phyloP scores from a whole-genome alignment of 2,113 vertebrate genomes.

The Theristicus caerulescens region DNA sequence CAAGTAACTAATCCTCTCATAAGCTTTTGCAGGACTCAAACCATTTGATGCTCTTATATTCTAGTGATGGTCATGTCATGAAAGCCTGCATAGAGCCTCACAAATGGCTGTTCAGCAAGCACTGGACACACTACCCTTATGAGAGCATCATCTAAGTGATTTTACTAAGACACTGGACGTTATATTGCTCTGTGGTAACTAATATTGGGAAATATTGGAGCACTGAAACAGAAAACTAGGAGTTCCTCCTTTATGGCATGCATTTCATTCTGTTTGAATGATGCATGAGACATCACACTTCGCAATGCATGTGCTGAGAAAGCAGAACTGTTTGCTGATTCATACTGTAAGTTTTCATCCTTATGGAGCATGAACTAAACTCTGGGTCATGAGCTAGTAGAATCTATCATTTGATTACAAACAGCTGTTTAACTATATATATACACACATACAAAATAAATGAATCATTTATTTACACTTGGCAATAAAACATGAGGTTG shows the following conservation, averaged over 20 bases:
- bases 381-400: background rate
- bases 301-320: background rate
- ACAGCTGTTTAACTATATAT: slow-evolving; percentile 16
- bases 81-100: background rate
- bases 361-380: background rate
- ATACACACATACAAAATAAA: background rate
- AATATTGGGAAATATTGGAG: background rate
- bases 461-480: slow-evolving; percentile 42
- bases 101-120: background rate
- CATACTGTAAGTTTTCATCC: background rate
- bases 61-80: background rate
- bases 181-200: background rate
- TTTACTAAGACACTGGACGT: background rate
- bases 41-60: fast-evolving
- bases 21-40: background rate
- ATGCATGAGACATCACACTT: background rate
- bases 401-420: slow-evolving; percentile 43
- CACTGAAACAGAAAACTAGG: background rate
- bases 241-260: background rate
- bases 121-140: background rate
- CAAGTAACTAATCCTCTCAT: background rate
- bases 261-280: background rate
- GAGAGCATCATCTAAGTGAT: background rate
- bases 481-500: slow-evolving; percentile 56
- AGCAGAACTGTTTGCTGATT: background rate